Evolutionary conservation across 2,888 invertebrate species (phyloP).

Genomic region (Aleiodes alternator): DNA sequence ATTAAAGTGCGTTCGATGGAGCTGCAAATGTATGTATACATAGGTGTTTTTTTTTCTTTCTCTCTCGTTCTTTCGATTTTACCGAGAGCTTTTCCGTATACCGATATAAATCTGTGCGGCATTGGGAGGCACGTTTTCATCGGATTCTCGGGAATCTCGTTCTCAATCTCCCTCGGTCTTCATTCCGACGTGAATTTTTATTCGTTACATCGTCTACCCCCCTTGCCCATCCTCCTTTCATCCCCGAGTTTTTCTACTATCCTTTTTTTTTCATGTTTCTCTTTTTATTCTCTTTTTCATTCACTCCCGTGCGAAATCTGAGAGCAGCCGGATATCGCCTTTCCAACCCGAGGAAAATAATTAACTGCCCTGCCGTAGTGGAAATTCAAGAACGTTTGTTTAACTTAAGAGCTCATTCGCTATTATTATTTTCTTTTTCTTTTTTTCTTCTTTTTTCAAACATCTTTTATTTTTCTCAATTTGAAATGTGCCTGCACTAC

Average conservation of each 20-base stretch:
- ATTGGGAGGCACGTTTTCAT: slow-evolving; percentile 42
- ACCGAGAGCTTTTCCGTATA: slow-evolving; percentile 3
- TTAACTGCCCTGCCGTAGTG: slow-evolving; percentile 64
- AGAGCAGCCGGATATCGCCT: slow-evolving; percentile 60
- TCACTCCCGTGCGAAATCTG: slow-evolving; percentile 54
- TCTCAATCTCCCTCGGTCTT: slow-evolving; percentile 44
- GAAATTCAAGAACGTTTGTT: slow-evolving; percentile 71
- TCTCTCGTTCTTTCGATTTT: background rate
- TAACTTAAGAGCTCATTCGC: slow-evolving; percentile 62
- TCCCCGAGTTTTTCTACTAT: slow-evolving; percentile 21
- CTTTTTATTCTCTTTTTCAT: slow-evolving; percentile 35
- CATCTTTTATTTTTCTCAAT: slow-evolving; percentile 27
- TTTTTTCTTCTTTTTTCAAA: slow-evolving; percentile 13
- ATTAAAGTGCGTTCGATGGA: slow-evolving; percentile 22
- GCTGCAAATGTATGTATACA: slow-evolving; percentile 16
- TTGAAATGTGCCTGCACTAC: slow-evolving; percentile 36
- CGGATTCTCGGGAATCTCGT: slow-evolving; percentile 39
- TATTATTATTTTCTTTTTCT: slow-evolving; percentile 42
- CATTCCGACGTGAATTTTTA: slow-evolving; percentile 46
- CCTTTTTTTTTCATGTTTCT: background rate
- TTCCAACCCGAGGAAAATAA: slow-evolving; percentile 66
- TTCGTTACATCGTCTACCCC: slow-evolving; percentile 43
- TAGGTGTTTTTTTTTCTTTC: background rate
- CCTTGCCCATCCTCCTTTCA: background rate
- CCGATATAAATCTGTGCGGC: slow-evolving; percentile 42